These are phyloP conservation scores for Paramormyrops hopkinsi DNA, from an alignment of 2,797 vertebrate genomes.

Conservation along the genomic window DNA sequence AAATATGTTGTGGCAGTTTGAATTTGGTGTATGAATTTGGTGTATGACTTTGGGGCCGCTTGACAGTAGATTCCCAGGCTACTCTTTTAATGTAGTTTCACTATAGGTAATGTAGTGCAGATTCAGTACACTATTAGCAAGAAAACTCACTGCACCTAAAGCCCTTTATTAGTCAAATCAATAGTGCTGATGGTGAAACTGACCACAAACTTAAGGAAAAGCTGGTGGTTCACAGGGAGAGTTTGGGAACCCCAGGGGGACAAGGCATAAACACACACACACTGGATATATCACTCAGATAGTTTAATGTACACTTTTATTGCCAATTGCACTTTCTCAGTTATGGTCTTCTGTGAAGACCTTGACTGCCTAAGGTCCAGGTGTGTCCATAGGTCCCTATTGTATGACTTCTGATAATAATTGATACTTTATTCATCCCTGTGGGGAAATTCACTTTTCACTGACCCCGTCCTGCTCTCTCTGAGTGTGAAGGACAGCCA, in stretches of 20 bases:
- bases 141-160: neutral
- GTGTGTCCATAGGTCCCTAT: neutral
- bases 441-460: no score
- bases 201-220: neutral
- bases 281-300: neutral
- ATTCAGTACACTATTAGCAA: neutral
- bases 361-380: neutral
- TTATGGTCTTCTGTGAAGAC: neutral
- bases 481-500: no score
- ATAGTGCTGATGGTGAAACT: neutral
- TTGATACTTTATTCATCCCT: no score
- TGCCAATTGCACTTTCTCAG: neutral
- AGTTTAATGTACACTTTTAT: neutral
- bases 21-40: no score
- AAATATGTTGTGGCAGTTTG: neutral
- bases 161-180: neutral
- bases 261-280: neutral
- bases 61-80: neutral
- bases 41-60: no score
- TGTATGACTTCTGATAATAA: constrained; percentile 23
- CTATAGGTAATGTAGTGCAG: neutral
- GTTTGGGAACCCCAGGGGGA: neutral
- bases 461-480: no score
- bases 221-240: neutral
- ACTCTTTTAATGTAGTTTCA: neutral